Base-by-base conservation (phyloP, 2,797 vertebrate genomes). In the Danio choprae region DNA sequence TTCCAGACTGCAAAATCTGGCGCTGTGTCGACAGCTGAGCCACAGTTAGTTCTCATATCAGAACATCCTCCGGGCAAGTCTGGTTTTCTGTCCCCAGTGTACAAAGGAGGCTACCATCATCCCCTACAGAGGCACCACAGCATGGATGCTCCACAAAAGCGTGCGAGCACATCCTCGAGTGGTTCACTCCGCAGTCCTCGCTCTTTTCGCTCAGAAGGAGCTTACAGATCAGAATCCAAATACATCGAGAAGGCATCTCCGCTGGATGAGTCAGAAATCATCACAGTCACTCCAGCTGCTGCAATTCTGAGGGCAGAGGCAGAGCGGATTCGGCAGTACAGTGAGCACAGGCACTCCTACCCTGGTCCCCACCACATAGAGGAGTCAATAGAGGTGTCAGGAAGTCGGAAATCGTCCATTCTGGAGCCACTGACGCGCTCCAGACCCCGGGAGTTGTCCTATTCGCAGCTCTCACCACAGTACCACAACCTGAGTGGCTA, bases 271-370 rank as follows among this genome's bases (percentile, higher is more conserved):
- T 90, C 81, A 74, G 85, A 81, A 48, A 95, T 98, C 83, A 95
- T 96, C 86, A 94, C 96, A 29, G 95, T 97, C 89, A 96, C 94
- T 0, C 97, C 98, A 0, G 95, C 96, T 0, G 96, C 96, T 0
- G 94, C 95, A 0, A 96, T 95, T 87, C 87, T 97, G 74, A 93
- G 96, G 77, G 96, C 97, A 0, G 97, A 99, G 90, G 96, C 96
- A 0, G 96, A 98, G 91, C 94, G 96, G 89, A 95, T 97, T 84
- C 96, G 96, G 10, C 96, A 95, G 89, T 96, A 96, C 76, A 96
- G 95, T 0, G 97, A 99, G 80, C 98, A 99, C 89, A 95, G 97
- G 76, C 98, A 99, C 92, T 98, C 98, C 0, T 99, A 97, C 73
- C 96, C 97, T 0, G 96, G 96, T 82, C 93, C 96, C 6, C 96